Percentiles rank a stretch among this genome's conserved stretches.
Conservation (phyloP, 2,113 vertebrate genomes). For the Notiomystis cincta region DNA sequence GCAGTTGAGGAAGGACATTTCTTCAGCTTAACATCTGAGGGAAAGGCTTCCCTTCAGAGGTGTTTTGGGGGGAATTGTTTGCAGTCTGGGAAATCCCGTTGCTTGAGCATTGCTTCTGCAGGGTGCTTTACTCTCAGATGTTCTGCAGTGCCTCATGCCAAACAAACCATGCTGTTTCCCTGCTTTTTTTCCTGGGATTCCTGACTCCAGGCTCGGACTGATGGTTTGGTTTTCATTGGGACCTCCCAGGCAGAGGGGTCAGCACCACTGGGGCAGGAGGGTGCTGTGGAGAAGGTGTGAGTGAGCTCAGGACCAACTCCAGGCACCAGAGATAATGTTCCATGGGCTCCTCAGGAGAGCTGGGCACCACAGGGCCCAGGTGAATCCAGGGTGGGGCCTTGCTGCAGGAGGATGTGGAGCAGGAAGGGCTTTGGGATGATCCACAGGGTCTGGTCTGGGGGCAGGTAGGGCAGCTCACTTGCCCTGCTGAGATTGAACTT, state of each 20-base stretch:
- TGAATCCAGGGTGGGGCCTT: no score
- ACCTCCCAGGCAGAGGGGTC: background rate
- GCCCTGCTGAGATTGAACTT: background rate
- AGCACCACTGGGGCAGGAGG: background rate
- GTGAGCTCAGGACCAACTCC: background rate
- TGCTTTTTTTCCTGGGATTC: background rate
- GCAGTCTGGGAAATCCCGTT: background rate
- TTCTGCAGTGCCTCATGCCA: background rate
- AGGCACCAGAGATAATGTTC: background rate
- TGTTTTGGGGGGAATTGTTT: background rate
- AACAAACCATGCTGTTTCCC: background rate
- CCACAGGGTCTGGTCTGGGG: background rate
- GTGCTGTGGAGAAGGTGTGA: fast-evolving
- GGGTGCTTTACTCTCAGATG: background rate
- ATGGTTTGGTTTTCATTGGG: background rate
- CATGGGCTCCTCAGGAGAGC: background rate
- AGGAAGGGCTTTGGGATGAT: background rate
- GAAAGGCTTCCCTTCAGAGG: background rate
- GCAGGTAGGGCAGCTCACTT: background rate
- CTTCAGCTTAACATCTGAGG: background rate
- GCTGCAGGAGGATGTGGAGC: background rate
- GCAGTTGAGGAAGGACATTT: background rate
- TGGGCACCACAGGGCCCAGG: no score
- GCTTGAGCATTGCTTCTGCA: background rate
- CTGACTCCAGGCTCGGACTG: background rate